Evolutionary conservation across 2,888 invertebrate genomes (phyloP).

Genomic region (Hermaeophaga mercurialis): DNA sequence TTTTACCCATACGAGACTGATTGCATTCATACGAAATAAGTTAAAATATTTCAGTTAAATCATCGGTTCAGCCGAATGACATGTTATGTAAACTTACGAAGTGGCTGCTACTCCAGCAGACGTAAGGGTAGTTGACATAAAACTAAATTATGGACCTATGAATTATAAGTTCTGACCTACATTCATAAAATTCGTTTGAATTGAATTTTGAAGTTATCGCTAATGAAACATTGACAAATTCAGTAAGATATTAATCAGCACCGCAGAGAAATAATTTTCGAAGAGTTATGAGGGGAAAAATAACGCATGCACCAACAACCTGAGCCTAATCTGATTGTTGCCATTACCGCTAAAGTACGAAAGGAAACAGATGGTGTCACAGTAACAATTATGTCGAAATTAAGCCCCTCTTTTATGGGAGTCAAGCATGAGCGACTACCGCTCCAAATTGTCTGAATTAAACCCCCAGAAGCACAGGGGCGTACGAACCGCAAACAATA

Average conservation of each 20-base stretch:
- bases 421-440: conserved; percentile 56
- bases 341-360: conserved; percentile 48
- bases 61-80: too few relatives aligned
- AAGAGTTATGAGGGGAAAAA: conserved; percentile 23
- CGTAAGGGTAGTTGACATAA: too few relatives aligned
- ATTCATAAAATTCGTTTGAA: too few relatives aligned
- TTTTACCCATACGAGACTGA: too few relatives aligned
- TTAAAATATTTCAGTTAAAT: too few relatives aligned
- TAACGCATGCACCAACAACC: conserved; percentile 38
- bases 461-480: conserved; percentile 36
- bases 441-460: conserved; percentile 36
- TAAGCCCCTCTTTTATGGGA: conserved; percentile 57
- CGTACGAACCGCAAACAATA: conserved; percentile 23
- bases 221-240: conserved; percentile 22
- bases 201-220: conserved; percentile 1
- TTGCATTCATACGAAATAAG: too few relatives aligned
- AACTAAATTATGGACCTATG: too few relatives aligned
- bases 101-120: too few relatives aligned
- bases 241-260: conserved; percentile 28
- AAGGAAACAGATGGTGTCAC: conserved; percentile 60
- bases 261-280: conserved; percentile 31
- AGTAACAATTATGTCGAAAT: conserved; percentile 59
- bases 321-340: conserved; percentile 48
- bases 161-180: too few relatives aligned
- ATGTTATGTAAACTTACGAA: too few relatives aligned